phyloP scores from a whole-genome alignment of 2,888 invertebrate genomes.

The Malthinus seriepunctatus region DNA sequence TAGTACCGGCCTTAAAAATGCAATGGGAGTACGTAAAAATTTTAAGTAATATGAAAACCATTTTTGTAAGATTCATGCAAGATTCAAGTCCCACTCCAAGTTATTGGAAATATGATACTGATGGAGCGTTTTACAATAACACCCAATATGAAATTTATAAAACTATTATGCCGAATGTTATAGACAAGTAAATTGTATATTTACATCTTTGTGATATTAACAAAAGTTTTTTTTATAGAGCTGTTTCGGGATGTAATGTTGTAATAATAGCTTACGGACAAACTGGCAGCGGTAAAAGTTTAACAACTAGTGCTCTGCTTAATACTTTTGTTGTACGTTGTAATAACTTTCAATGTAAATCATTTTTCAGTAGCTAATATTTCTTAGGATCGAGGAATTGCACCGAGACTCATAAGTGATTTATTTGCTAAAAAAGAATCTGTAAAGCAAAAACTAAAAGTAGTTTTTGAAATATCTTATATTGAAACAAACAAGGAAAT shows the following conservation, averaged over 20 bases:
- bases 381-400: constrained; percentile 54
- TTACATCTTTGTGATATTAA: neutral
- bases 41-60: constrained; percentile 44
- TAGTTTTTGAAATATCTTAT: constrained; percentile 49
- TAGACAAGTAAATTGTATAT: constrained; percentile 45
- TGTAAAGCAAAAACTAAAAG: constrained; percentile 41
- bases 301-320: constrained; percentile 47
- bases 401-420: constrained; percentile 48
- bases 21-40: constrained; percentile 47
- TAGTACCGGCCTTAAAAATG: constrained; percentile 42
- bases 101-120: constrained; percentile 52
- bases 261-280: constrained; percentile 53
- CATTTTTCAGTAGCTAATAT: neutral
- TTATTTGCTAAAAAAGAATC: constrained; percentile 45
- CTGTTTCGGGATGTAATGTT: constrained; percentile 46
- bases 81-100: constrained; percentile 40
- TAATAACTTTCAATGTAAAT: neutral
- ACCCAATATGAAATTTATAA: constrained; percentile 50
- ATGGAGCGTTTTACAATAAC: constrained; percentile 51
- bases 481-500: constrained; percentile 48
- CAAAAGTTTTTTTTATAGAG: constrained; percentile 37
- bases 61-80: constrained; percentile 50
- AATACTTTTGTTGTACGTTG: constrained; percentile 38
- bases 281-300: constrained; percentile 52
- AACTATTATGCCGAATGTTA: constrained; percentile 42